These are phyloP conservation scores for Diadumene lineata DNA, from an alignment of 92 coral and sea anemone species.

Conservation along the genomic window DNA sequence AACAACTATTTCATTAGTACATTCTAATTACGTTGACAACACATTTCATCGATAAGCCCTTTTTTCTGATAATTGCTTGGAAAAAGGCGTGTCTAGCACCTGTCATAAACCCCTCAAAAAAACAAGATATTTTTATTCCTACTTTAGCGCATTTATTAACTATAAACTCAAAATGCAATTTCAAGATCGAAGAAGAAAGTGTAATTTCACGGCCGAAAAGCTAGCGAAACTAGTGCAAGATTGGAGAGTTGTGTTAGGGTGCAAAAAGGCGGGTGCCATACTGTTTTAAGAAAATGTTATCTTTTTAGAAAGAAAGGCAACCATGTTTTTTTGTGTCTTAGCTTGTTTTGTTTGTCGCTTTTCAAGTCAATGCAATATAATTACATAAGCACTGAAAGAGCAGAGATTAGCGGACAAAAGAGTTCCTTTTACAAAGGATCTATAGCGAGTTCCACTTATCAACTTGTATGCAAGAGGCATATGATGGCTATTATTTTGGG, in stretches of 20 bases:
- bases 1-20: background rate
- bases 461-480: constrained; percentile 5
- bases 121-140: background rate
- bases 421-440: constrained; percentile 6
- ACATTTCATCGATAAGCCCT: constrained; percentile 12
- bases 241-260: no score
- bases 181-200: background rate
- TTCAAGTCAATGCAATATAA: constrained; percentile 25
- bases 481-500: no score
- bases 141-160: background rate
- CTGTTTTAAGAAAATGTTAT: no score
- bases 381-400: constrained; percentile 17
- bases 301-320: constrained; percentile 7
- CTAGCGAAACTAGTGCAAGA: background rate
- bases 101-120: background rate
- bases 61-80: constrained; percentile 2
- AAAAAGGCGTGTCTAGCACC: constrained; percentile 11
- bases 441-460: background rate
- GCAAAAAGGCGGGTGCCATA: no score
- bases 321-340: background rate
- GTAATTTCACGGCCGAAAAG: background rate
- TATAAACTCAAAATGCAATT: background rate
- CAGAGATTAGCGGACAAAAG: constrained; percentile 43
- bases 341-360: constrained; percentile 33
- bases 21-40: background rate